Percentiles rank a stretch among this genome's conserved stretches.
Evolutionary conservation across 2,113 vertebrate genomes (phyloP).

Genomic region (Lepisosteus osseus): DNA sequence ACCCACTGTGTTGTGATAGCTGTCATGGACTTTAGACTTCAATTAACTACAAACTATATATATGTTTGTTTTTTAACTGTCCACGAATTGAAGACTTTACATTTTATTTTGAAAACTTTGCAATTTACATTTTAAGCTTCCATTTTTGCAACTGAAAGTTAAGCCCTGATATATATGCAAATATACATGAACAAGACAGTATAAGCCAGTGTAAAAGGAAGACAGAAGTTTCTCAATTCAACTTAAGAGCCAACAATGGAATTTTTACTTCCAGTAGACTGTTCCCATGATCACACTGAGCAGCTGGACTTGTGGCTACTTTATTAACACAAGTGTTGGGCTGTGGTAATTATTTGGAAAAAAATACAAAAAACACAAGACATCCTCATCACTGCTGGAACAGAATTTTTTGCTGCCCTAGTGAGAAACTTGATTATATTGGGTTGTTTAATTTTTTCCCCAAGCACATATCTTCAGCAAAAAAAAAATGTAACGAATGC

Average conservation of each 20-base stretch:
- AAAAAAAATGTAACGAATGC: background rate
- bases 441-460: background rate
- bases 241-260: slow-evolving; percentile 39
- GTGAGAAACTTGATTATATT: too few relatives aligned
- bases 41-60: slow-evolving; percentile 90
- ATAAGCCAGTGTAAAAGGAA: slow-evolving; percentile 47
- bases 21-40: slow-evolving; percentile 98
- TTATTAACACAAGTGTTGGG: background rate
- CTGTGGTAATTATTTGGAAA: too few relatives aligned
- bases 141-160: slow-evolving; percentile 48
- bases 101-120: slow-evolving; percentile 50
- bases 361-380: too few relatives aligned
- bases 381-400: too few relatives aligned
- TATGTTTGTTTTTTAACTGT: slow-evolving; percentile 29
- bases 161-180: slow-evolving; percentile 63
- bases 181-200: slow-evolving; percentile 44
- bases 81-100: slow-evolving; percentile 29
- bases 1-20: slow-evolving; percentile 95
- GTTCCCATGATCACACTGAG: background rate
- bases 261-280: slow-evolving; percentile 10
- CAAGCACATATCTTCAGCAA: too few relatives aligned
- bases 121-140: slow-evolving; percentile 63
- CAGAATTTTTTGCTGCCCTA: too few relatives aligned
- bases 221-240: slow-evolving; percentile 47
- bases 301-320: slow-evolving; percentile 5